phyloP scores from a whole-genome alignment of 2,113 vertebrate genomes.

The Stictonetta naevosa region DNA sequence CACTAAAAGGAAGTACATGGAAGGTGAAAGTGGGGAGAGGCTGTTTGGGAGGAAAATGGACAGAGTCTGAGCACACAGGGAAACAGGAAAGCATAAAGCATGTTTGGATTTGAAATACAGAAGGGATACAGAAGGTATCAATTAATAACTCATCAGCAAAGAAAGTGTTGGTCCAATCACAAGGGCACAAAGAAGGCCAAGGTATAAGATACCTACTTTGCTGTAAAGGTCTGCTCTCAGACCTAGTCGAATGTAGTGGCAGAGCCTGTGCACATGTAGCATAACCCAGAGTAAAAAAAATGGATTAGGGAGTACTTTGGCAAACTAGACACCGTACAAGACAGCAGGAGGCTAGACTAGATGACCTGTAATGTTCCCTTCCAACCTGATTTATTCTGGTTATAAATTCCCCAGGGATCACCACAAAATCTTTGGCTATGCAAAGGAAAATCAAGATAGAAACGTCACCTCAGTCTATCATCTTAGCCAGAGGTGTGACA shows the following conservation, averaged over 20 bases:
- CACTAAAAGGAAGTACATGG: neutral
- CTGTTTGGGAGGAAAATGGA: neutral
- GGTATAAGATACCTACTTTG: neutral
- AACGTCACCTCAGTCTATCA: neutral
- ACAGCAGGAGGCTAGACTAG: neutral
- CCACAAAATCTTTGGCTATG: neutral
- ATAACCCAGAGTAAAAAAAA: neutral
- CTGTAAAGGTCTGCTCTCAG: neutral
- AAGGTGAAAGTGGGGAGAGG: neutral
- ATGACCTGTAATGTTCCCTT: neutral
- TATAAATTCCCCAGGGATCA: neutral
- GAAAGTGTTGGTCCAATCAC: neutral
- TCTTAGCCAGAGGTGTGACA: neutral
- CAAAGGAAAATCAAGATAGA: neutral
- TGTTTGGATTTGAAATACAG: neutral
- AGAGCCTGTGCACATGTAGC: neutral
- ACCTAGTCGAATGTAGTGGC: neutral
- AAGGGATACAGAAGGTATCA: neutral
- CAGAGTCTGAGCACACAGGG: neutral
- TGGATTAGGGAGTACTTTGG: neutral
- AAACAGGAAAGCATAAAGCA: neutral
- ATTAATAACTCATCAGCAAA: neutral
- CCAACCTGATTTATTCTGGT: neutral
- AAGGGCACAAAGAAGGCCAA: neutral
- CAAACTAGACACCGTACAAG: neutral